Percentiles rank a stretch among this genome's conserved stretches.
Evolutionary conservation across 2,113 vertebrate species (phyloP).

Genomic region (Scopus umbretta): DNA sequence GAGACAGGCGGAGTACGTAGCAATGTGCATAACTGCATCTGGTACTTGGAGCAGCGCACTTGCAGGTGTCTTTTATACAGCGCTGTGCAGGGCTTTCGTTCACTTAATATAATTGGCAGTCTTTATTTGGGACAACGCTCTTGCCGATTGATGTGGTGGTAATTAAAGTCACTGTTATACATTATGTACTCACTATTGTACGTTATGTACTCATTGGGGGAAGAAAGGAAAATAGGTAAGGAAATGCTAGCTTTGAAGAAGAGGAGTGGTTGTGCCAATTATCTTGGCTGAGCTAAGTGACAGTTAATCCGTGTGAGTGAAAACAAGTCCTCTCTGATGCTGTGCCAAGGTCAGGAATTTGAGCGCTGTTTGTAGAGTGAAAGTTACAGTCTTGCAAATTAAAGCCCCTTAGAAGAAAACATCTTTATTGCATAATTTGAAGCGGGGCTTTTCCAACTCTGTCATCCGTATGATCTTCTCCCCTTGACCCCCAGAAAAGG

Average conservation of each 20-base stretch:
- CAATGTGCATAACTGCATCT: rapidly evolving
- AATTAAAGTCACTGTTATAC: not conserved
- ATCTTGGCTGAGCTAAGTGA: not conserved
- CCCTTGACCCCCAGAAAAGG: not conserved
- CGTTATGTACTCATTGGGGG: not conserved
- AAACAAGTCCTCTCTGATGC: conserved; percentile 30
- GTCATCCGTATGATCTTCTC: not conserved
- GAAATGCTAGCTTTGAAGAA: conserved; percentile 25
- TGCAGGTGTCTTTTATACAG: not conserved
- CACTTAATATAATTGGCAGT: not conserved
- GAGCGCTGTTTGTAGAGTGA: not conserved
- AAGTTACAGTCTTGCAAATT: conserved; percentile 18
- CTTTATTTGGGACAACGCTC: not conserved
- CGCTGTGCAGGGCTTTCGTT: rapidly evolving
- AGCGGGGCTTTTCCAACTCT: not conserved
- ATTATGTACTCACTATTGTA: not conserved
- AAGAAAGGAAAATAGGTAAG: not conserved
- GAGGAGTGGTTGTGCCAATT: conserved; percentile 36
- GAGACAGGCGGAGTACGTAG: not conserved
- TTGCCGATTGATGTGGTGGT: not conserved
- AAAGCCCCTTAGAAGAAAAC: not conserved
- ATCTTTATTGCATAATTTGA: not conserved
- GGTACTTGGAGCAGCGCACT: not conserved
- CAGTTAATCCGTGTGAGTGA: conserved; percentile 17
- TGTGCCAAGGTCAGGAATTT: conserved; percentile 43